phyloP scores from a whole-genome alignment of 2,888 invertebrate genomes.

The Drosophila robusta region DNA sequence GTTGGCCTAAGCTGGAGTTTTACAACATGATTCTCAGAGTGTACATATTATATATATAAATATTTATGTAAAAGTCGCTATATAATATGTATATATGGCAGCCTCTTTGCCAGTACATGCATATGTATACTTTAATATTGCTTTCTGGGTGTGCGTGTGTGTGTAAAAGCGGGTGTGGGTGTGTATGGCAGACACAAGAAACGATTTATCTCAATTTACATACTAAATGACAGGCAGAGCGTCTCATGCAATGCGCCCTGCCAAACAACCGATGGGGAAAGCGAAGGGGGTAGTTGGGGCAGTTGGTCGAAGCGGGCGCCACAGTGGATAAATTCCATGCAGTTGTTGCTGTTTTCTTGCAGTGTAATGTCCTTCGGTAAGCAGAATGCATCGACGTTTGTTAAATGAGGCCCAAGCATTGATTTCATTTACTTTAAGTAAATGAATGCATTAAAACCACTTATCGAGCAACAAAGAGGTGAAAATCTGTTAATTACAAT shows the following conservation, averaged over 20 bases:
- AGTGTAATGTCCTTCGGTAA: conserved; percentile 28
- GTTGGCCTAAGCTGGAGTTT: too few relatives aligned
- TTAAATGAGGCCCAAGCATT: conserved; percentile 62
- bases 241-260: conserved; percentile 66
- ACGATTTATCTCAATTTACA: conserved; percentile 80
- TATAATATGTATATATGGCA: conserved; percentile 38
- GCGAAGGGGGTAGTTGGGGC: neutral
- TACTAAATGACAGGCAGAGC: conserved; percentile 79
- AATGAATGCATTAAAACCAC: conserved; percentile 66
- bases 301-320: conserved; percentile 1
- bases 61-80: conserved; percentile 21
- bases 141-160: conserved; percentile 36
- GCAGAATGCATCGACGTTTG: conserved; percentile 54
- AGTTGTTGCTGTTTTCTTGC: conserved; percentile 20
- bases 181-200: conserved; percentile 71
- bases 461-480: conserved; percentile 35
- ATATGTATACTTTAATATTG: conserved; percentile 21
- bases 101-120: conserved; percentile 25
- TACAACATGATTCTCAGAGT: neutral
- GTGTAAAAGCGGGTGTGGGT: conserved; percentile 17
- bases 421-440: conserved; percentile 70
- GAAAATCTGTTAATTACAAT: conserved; percentile 56
- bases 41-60: conserved; percentile 14
- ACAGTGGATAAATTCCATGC: conserved; percentile 45
- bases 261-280: conserved; percentile 27